Evolutionary conservation across 2,113 vertebrate species (phyloP), one percentile per base, ranked within the genome.

Genomic region (Erinaceus europaeus): DNA sequence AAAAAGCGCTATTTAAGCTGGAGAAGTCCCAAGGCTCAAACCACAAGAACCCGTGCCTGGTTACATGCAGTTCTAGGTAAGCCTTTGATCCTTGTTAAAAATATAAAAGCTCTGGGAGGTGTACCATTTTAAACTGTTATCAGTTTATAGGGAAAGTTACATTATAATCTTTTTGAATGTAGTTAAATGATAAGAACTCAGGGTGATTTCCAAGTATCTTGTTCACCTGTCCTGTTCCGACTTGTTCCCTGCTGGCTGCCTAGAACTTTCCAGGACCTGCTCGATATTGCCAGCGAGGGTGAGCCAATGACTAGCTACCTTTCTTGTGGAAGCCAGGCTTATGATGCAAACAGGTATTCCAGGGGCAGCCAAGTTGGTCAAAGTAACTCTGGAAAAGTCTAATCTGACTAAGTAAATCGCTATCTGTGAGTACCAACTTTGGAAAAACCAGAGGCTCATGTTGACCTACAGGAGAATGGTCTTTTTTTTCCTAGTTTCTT

Each of bases 21-120:
- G 67, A 68, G 61, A 42, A 7, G 21, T 50, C 68, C 67, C 86
- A 90, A 77, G 44, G 44, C 32, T 75, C 68, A 40, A 57, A 88
- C 69, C 84, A 81, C 59, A 93, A 64, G 42, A 62, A 25, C 50
- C 36, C 72, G 3, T 8, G 14, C 27, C 83, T 52, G 55, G 67
- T 91, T 78, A 55, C 55, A 57, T 68, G 25, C 13, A 18, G 42
- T 42, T 71, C 21, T 3, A 50, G 62, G 38, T 36, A 38, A 82
- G 86, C 87, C 92, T 94, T 90, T 92, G 89, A 94, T 90, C 91
- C 77, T 29, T 62, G 67, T 44, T 87, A 62, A 73, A 61, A 91
- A 13, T n/a, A 15, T 32, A 44, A 84, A 77, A 32, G 85, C 50
- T 89, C 73, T 59, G 42, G 69, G 62, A 84, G 42, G 73, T 69